Base-by-base conservation (phyloP, 2,797 vertebrate species). In the Remorina albescens region DNA sequence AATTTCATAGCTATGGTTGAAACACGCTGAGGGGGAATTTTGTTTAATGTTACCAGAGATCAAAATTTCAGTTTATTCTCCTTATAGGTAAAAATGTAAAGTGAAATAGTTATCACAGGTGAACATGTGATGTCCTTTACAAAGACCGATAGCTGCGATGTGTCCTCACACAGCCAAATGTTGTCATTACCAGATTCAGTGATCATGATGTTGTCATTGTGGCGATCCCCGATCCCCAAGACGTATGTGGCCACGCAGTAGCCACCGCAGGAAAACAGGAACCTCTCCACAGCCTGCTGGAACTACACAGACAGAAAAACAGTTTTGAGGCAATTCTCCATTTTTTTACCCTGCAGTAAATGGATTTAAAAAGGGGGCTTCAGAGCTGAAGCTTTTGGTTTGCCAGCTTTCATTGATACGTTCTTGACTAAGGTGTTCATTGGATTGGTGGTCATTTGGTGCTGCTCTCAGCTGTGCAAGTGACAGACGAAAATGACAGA, bases 161-260 rank as follows among this genome's bases (percentile, higher is more conserved):
- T 50, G 26, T 18, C 30, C 5, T n/a, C 16, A n/a, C 4, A 11
- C 1, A 50, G 36, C 25, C 6, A 5, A 10, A 18, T 39, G 5
- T 3, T 1, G 3, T 54, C n/a, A 6, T 91, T 93, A 99, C 98
- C 98, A 61, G 96, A 95, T 83, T 99, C 98, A 19, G 98, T 99
- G 93, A 99, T 97, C 98, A 99, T 99, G 86, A 99, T 99, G 93
- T 99, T 99, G 93, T 99, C 98, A 3, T 99, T 99, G 91, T 99
- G 98, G 26, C 98, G 95, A 89, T 99, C 98, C 2, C 98, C 98
- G 30, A 99, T 99, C 19, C 98, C 98, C 83, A 99, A 95, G 63
- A 99, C 98, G 44, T 98, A 99, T 1, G 98, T 99, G 26, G 98
- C 98, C 77, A 99, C 98, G 19, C 98, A 99, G 92, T 99, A 99